Percentiles rank a stretch among this genome's conserved stretches.
Conservation (phyloP, 2,888 invertebrate genomes). For the Oxyteleia sp. region DNA sequence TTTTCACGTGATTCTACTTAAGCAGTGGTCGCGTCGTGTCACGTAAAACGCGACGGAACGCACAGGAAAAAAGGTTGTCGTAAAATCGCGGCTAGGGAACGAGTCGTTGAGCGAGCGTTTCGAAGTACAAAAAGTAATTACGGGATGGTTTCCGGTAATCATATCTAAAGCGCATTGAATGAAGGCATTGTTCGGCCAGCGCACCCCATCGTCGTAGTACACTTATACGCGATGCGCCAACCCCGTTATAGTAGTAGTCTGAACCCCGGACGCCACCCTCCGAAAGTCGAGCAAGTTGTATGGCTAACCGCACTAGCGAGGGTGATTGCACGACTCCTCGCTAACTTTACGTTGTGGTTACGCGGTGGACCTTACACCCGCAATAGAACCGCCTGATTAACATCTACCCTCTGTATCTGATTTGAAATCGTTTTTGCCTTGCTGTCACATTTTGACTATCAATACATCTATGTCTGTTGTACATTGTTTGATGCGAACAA, state of each 20-base stretch:
- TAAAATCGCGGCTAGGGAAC: conserved; percentile 65
- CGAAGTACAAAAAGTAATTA: conserved; percentile 87
- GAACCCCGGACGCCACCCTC: conserved; percentile 73
- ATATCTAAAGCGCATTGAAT: conserved; percentile 87
- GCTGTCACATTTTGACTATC: conserved; percentile 48
- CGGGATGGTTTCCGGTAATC: conserved; percentile 87
- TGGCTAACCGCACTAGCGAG: conserved; percentile 72
- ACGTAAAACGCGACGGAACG: conserved; percentile 53
- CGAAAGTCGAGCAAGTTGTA: conserved; percentile 71
- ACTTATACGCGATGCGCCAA: conserved; percentile 80
- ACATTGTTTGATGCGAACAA: conserved; percentile 34
- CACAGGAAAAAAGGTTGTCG: conserved; percentile 75
- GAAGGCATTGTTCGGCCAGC: conserved; percentile 85
- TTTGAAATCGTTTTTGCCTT: conserved; percentile 40
- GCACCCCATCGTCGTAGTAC: conserved; percentile 85
- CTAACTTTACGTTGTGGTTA: conserved; percentile 69
- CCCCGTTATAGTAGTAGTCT: conserved; percentile 71
- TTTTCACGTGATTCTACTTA: conserved; percentile 64
- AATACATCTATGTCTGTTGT: conserved; percentile 46
- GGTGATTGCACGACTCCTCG: conserved; percentile 61
- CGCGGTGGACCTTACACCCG: conserved; percentile 70
- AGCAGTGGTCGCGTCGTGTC: conserved; percentile 50
- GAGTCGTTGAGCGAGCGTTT: conserved; percentile 74
- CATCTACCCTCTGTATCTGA: conserved; percentile 54
- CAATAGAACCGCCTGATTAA: conserved; percentile 55